Evolutionary conservation across 2,888 invertebrate species (phyloP).

Genomic region (Drosophila pseudotalamancana): DNA sequence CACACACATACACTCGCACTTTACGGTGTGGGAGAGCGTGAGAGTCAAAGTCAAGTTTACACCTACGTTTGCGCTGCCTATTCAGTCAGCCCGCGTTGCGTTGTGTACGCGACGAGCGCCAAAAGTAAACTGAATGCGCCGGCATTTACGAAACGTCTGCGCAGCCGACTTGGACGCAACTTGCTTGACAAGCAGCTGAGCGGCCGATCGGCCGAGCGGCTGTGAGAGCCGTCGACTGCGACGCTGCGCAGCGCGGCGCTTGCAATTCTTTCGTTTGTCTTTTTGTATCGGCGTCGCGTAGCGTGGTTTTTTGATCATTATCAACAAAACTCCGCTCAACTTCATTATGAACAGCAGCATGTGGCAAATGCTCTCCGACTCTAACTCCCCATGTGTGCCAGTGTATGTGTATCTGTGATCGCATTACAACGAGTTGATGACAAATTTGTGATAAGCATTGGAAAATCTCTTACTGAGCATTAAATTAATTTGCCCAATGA

Average conservation of each 20-base stretch:
- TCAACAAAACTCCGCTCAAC: conserved; percentile 54
- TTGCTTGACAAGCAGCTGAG: conserved; percentile 63
- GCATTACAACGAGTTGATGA: conserved; percentile 72
- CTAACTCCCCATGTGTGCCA: conserved; percentile 5
- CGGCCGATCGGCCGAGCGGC: conserved; percentile 43
- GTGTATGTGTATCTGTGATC: conserved; percentile 24
- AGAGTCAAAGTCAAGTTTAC: conserved; percentile 60
- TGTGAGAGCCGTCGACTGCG: conserved; percentile 19
- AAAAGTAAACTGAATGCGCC: conserved; percentile 64
- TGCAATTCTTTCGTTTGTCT: conserved; percentile 61
- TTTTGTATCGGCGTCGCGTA: conserved; percentile 59
- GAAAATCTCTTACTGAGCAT: conserved; percentile 54
- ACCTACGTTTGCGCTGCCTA: conserved; percentile 20
- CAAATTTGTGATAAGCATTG: conserved; percentile 74
- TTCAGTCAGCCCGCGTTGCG: conserved; percentile 25
- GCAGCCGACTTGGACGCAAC: conserved; percentile 44
- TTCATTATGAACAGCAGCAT: conserved; percentile 67
- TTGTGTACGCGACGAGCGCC: conserved; percentile 63
- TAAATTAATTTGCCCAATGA: conserved; percentile 59
- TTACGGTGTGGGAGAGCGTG: conserved; percentile 46
- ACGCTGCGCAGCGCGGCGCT: conserved; percentile 31
- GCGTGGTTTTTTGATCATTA: conserved; percentile 53
- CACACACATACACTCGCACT: conserved; percentile 7
- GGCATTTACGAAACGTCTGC: conserved; percentile 52
- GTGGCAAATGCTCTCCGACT: conserved; percentile 42